These are phyloP conservation scores for Neodiprion fabricii DNA, from an alignment of 1,140 invertebrate species.

Conservation along the genomic window DNA sequence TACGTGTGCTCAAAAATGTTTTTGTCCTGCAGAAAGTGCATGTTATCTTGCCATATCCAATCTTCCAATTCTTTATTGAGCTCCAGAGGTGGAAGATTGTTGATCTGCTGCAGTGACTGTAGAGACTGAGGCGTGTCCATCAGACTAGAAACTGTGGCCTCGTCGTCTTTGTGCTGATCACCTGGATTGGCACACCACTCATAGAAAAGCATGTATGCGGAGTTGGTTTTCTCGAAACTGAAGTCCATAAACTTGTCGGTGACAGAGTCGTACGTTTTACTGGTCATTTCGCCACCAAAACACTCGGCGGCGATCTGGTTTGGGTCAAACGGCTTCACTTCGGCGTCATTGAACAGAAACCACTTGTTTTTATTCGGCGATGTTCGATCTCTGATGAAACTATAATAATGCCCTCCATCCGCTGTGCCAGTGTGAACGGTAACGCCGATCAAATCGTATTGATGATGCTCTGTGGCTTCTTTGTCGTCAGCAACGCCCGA, in stretches of 20 bases:
- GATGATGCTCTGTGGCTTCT: slow-evolving; percentile 67
- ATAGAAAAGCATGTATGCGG: slow-evolving; percentile 97
- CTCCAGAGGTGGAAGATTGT: slow-evolving; percentile 58
- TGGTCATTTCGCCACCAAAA: slow-evolving; percentile 97
- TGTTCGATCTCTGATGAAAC: slow-evolving; percentile 89
- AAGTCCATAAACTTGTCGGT: slow-evolving; percentile 98
- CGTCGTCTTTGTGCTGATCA: slow-evolving; percentile 47
- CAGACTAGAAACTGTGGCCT: slow-evolving; percentile 56
- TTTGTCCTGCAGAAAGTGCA: slow-evolving; percentile 92
- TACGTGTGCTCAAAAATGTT: slow-evolving; percentile 96
- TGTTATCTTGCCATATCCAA: slow-evolving; percentile 96
- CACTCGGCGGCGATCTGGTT: slow-evolving; percentile 93
- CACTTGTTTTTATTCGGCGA: slow-evolving; percentile 81
- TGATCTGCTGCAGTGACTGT: slow-evolving; percentile 33
- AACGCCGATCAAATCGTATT: slow-evolving; percentile 94
- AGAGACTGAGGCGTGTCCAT: slow-evolving; percentile 38
- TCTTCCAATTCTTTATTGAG: slow-evolving; percentile 82
- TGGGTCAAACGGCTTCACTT: slow-evolving; percentile 95
- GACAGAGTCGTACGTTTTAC: slow-evolving; percentile 94
- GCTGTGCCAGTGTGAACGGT: slow-evolving; percentile 97
- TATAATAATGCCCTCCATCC: slow-evolving; percentile 96
- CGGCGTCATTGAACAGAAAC: slow-evolving; percentile 95
- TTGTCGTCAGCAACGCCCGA: slow-evolving; percentile 46
- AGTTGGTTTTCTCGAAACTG: slow-evolving; percentile 96
- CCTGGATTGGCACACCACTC: slow-evolving; percentile 70